Base-by-base conservation (phyloP, 2,113 vertebrate genomes). In the Plecturocebus donacophilus region DNA sequence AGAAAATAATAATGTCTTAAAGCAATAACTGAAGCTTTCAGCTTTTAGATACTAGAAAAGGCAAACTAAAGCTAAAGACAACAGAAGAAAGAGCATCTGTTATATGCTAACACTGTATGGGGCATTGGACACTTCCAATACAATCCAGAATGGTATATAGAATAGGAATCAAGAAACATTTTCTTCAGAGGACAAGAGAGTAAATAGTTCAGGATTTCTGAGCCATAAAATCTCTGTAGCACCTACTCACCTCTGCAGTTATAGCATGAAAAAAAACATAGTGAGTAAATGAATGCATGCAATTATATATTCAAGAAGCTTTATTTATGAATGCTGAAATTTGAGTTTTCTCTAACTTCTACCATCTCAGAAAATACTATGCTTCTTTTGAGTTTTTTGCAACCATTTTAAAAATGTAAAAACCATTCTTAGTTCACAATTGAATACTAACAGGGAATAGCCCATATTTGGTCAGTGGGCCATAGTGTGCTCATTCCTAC, bases 41-140 rank as follows among this genome's bases (percentile, higher is more conserved):
- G 7, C 5, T 30, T 30, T 58, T 17, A 79, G 35, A 76, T 85
- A 58, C n/a, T 45, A 38, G 66, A n/a, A 21, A 79, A 84, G 12
- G 23, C 23, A 19, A 83, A 20, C 1, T 2, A 47, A 40, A 47
- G 40, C 38, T 25, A 27, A 23, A 20, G 58, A 27, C 11, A 25
- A 21, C 40, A 2, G 30, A 49, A 61, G 17, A 32, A 27, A 3
- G 11, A n/a, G 21, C 8, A 23, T 3, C 32, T 4, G 8, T 4
- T 12, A 1, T 45, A 4, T 32, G 25, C 61, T 4, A 13, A 40
- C 13, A 3, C 9, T 16, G 13, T 47, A 2, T 16, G 14, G 10
- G 47, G 35, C 35, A 17, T 32, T 0, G 3, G 19, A 25, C 14
- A 0, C 20, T 64, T 19, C 7, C 6, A 10, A 17, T 35, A 30